phyloP scores from a whole-genome alignment of 2,888 invertebrate genomes.

The Neelides folsomi region DNA sequence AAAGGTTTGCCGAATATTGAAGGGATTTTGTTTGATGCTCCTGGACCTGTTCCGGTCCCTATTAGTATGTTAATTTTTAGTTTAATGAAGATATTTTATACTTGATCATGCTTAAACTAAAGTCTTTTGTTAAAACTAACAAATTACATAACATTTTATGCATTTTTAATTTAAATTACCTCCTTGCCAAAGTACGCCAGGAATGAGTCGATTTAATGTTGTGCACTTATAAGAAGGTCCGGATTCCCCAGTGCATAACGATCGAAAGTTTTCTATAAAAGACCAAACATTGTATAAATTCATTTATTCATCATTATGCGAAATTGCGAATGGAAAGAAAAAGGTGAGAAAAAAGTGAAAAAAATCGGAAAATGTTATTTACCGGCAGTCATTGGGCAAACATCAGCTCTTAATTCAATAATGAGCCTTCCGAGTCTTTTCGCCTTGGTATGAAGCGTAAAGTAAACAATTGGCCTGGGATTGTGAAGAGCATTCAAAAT shows the following conservation, averaged over 20 bases:
- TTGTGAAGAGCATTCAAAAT: conserved; percentile 14
- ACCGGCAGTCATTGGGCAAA: conserved; percentile 25
- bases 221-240: conserved; percentile 30
- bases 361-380: too few relatives aligned
- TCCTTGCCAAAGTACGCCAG: conserved; percentile 28
- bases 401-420: conserved; percentile 23
- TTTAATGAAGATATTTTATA: too few relatives aligned
- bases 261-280: conserved; percentile 24
- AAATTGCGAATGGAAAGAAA: too few relatives aligned
- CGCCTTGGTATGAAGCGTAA: conserved; percentile 19
- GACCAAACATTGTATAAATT: too few relatives aligned
- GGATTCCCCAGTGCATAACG: conserved; percentile 29
- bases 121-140: too few relatives aligned
- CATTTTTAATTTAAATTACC: conserved; percentile 12
- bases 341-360: too few relatives aligned
- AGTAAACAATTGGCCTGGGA: conserved; percentile 19
- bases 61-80: too few relatives aligned
- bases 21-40: conserved; percentile 9
- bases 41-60: too few relatives aligned
- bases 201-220: conserved; percentile 22
- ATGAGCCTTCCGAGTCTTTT: conserved; percentile 17
- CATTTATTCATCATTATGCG: too few relatives aligned
- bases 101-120: too few relatives aligned
- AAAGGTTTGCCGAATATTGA: conserved; percentile 27
- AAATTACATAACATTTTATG: too few relatives aligned